These are phyloP conservation scores for Itoplectis maculator DNA, from an alignment of 2,888 invertebrate genomes.

Conservation along the genomic window DNA sequence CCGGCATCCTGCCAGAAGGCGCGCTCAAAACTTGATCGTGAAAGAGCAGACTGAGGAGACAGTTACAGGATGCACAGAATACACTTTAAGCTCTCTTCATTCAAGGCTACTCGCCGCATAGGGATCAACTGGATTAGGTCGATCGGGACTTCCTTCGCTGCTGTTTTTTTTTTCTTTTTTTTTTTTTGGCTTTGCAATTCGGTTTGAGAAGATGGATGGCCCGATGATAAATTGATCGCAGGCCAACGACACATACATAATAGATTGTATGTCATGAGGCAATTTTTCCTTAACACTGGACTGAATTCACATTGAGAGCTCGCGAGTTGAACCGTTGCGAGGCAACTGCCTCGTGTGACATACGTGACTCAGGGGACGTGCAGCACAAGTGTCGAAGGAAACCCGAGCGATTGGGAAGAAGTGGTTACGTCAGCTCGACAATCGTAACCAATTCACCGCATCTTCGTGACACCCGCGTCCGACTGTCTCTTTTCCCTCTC, in stretches of 20 bases:
- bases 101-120: slow-evolving; percentile 14
- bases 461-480: slow-evolving; percentile 53
- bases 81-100: slow-evolving; percentile 40
- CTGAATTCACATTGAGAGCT: slow-evolving; percentile 14
- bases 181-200: background rate
- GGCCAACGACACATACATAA: background rate
- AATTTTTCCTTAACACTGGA: slow-evolving; percentile 4
- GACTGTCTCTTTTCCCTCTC: background rate
- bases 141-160: slow-evolving; percentile 7
- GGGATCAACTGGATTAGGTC: slow-evolving; percentile 28
- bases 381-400: slow-evolving; percentile 67
- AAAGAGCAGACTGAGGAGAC: slow-evolving; percentile 47
- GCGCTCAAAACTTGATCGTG: slow-evolving; percentile 65
- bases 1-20: slow-evolving; percentile 66
- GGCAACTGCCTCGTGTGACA: background rate
- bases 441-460: slow-evolving; percentile 69
- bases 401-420: slow-evolving; percentile 71
- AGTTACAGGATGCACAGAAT: slow-evolving; percentile 28
- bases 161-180: background rate
- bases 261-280: background rate
- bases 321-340: slow-evolving; percentile 12
- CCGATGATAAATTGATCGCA: slow-evolving; percentile 29
- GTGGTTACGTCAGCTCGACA: slow-evolving; percentile 75
- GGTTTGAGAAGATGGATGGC: slow-evolving; percentile 21
- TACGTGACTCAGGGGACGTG: slow-evolving; percentile 42